Base-by-base conservation (phyloP, 2,888 invertebrate genomes). In the Troglohyphantes excavatus region DNA sequence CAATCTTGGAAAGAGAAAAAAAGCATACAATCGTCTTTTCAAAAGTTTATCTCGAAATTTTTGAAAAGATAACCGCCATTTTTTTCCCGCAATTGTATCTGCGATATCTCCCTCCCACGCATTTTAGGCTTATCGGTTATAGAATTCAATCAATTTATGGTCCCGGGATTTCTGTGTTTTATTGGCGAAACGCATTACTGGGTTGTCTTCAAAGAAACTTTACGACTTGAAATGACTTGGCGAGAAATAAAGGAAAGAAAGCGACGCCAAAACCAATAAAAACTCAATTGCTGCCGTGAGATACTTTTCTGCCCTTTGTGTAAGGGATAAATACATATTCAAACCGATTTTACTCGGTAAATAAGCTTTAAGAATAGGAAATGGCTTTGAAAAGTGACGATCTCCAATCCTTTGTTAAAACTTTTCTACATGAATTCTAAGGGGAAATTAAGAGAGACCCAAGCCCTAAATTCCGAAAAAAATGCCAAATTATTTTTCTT, bases 151-250 rank as follows among this genome's bases (percentile, higher is more conserved):
- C 3, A 53, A 53, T 53, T 53, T 53, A 53, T 53, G 53, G 53
- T 53, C 33, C n/a, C 33, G 26, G 29, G 33, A 61, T 11, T 61
- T 29, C 27, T 75, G 13, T 21, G 27, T 27, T 61, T 76, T 76
- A 76, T 61, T 76, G 75, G 13, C 5, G 33, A 26, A 73, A 29
- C 13, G 33, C 61, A 76, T 76, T 76, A 61, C 6, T 2, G 75
- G 9, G 59, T 39, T 59, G 75, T 76, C 19, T 27, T 33, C 21
- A 13, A 29, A 61, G 33, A 27, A 76, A 76, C 29, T 76, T 33
- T 61, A 33, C 13, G 61, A 33, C 3, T 61, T 27, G 13, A 21
- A 29, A 76, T 7, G 13, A 17, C 53, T 53, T 53, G 17, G 53
- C n/a, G 53, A 5, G 53, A 53, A 53, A 39, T n/a, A 39, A 53